Evolutionary conservation across 1,140 invertebrate species (phyloP).

Genomic region (Araneus ventricosus): DNA sequence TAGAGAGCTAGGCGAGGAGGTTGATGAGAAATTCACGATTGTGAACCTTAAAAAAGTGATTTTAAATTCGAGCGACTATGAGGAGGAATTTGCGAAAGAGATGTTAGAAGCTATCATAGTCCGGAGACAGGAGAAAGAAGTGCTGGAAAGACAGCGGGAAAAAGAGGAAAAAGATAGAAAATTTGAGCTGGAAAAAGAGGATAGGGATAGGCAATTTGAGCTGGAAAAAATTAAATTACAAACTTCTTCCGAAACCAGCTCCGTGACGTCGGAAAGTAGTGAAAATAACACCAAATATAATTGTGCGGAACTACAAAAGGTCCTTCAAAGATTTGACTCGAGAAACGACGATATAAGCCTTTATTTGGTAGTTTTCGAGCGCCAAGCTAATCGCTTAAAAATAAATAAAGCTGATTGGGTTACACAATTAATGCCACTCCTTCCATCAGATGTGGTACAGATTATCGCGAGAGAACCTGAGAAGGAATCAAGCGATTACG

Average conservation of each 20-base stretch:
- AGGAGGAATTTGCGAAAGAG: neutral
- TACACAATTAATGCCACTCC: neutral
- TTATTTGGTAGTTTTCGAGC: neutral
- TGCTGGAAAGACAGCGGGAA: neutral
- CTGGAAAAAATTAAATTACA: neutral
- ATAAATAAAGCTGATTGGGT: neutral
- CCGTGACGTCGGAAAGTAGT: neutral
- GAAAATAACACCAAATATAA: neutral
- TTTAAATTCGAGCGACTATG: neutral
- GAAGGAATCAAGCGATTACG: no score
- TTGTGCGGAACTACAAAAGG: neutral
- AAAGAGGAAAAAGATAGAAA: neutral
- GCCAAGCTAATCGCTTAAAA: neutral
- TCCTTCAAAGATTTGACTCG: neutral
- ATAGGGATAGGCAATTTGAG: no score
- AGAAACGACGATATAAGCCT: neutral
- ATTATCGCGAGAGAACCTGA: no score
- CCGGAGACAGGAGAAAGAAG: neutral
- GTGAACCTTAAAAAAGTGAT: neutral
- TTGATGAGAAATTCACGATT: neutral
- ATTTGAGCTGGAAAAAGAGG: no score
- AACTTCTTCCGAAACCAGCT: neutral
- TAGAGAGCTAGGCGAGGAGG: neutral
- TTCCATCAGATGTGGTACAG: neutral
- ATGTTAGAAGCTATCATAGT: neutral